phyloP scores from a whole-genome alignment of 1,140 invertebrate species.

The Papilio polytes region DNA sequence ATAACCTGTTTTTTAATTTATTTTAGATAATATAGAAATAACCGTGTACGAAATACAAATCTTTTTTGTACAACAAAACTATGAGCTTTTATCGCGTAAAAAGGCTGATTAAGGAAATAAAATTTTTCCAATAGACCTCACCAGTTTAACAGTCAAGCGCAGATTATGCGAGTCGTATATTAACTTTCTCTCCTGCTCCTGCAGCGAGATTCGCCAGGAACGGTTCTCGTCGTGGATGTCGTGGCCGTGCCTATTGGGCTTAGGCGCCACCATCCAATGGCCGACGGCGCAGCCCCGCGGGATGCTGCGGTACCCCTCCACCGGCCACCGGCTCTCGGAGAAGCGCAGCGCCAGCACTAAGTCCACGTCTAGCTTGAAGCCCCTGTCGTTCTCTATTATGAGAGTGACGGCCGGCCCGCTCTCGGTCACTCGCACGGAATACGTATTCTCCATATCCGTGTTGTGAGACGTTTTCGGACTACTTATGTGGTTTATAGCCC shows the following conservation, averaged over 20 bases:
- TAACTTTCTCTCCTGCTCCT: constrained; percentile 63
- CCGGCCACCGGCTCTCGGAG: constrained; percentile 58
- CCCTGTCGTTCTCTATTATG: constrained; percentile 47
- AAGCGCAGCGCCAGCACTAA: constrained; percentile 79
- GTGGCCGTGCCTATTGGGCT: constrained; percentile 56
- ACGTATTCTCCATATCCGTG: constrained; percentile 47
- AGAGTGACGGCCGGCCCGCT: constrained; percentile 81
- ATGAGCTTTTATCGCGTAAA: not conserved
- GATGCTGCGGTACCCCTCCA: constrained; percentile 51
- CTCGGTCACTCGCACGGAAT: constrained; percentile 58
- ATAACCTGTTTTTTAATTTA: no score
- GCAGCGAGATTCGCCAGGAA: constrained; percentile 67
- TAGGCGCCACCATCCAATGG: constrained; percentile 67
- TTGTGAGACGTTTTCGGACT: constrained; percentile 10
- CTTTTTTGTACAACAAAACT: no score
- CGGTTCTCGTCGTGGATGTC: constrained; percentile 48
- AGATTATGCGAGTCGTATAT: constrained; percentile 58
- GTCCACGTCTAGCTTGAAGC: constrained; percentile 72
- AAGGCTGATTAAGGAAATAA: not conserved
- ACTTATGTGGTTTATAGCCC: constrained; percentile 52
- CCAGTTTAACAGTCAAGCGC: constrained; percentile 55
- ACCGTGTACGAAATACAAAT: no score
- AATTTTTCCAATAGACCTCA: constrained; percentile 41
- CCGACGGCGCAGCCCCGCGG: constrained; percentile 47
- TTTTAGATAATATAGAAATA: no score